Evolutionary conservation across 1,140 invertebrate species (phyloP).

Genomic region (Argopecten irradians): DNA sequence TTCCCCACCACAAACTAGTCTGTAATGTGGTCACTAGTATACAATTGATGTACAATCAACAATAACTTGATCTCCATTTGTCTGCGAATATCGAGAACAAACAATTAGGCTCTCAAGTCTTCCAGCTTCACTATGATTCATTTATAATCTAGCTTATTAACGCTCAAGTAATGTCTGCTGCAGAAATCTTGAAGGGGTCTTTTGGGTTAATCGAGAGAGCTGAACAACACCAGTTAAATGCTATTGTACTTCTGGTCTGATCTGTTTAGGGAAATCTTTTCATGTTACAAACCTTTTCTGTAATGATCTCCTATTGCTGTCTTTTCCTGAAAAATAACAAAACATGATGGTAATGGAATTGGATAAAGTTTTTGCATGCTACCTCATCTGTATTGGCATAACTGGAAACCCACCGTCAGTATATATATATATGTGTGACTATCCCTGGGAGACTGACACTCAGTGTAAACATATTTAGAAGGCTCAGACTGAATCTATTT

Average conservation of each 20-base stretch:
- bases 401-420: not conserved
- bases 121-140: not conserved
- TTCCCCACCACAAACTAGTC: not conserved
- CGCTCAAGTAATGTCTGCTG: not conserved
- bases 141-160: not conserved
- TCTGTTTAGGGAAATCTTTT: not conserved
- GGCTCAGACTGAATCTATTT: not conserved
- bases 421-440: not conserved
- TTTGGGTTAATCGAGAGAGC: not conserved
- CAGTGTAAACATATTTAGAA: not conserved
- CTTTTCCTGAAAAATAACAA: constrained; percentile 52
- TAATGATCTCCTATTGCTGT: constrained; percentile 56
- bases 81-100: not conserved
- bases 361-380: not conserved
- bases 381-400: not conserved
- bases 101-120: not conserved
- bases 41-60: not conserved
- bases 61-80: not conserved
- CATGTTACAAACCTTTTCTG: constrained; percentile 51
- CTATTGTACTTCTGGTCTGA: not conserved
- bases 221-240: not conserved
- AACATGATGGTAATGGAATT: not conserved
- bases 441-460: not conserved
- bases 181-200: not conserved
- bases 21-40: not conserved